Evolutionary conservation across 2,797 vertebrate genomes (phyloP).

Genomic region (Phoxinus dragarum): DNA sequence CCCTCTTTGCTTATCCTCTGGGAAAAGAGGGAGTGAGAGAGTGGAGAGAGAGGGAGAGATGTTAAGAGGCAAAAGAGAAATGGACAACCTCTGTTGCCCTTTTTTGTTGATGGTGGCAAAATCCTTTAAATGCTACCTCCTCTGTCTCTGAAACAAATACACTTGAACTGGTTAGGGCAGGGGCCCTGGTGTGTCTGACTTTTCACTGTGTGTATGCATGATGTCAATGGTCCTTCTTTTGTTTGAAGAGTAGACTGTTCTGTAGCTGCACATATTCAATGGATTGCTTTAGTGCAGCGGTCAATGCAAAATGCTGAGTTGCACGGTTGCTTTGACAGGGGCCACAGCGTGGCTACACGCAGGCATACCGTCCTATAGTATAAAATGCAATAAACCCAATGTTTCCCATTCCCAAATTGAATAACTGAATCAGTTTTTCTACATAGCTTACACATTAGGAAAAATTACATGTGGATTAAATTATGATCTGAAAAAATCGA

Average conservation of each 20-base stretch:
- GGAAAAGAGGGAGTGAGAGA: constrained; percentile 66
- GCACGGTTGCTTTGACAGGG: constrained; percentile 74
- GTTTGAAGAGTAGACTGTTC: constrained; percentile 71
- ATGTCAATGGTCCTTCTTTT: constrained; percentile 65
- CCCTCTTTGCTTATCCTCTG: constrained; percentile 67
- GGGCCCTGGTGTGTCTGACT: constrained; percentile 63
- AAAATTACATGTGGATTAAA: not conserved
- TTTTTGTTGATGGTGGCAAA: constrained; percentile 82
- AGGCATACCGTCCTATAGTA: constrained; percentile 57
- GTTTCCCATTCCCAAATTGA: not conserved
- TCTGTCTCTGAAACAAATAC: constrained; percentile 61
- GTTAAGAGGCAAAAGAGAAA: constrained; percentile 66
- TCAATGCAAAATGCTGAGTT: constrained; percentile 82
- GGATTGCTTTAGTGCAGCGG: constrained; percentile 73
- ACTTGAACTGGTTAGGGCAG: constrained; percentile 67
- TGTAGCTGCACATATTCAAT: constrained; percentile 77
- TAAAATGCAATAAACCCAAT: constrained; percentile 13
- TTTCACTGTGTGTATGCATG: constrained; percentile 51
- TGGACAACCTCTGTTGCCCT: constrained; percentile 66
- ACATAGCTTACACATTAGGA: not conserved
- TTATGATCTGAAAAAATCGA: not conserved
- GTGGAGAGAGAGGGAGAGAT: constrained; percentile 51
- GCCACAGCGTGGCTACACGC: constrained; percentile 33
- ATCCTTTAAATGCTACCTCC: constrained; percentile 69
- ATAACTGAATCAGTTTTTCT: not conserved